Evolutionary conservation across 2,888 invertebrate species (phyloP).

Genomic region (Opisthograptis luteolata): DNA sequence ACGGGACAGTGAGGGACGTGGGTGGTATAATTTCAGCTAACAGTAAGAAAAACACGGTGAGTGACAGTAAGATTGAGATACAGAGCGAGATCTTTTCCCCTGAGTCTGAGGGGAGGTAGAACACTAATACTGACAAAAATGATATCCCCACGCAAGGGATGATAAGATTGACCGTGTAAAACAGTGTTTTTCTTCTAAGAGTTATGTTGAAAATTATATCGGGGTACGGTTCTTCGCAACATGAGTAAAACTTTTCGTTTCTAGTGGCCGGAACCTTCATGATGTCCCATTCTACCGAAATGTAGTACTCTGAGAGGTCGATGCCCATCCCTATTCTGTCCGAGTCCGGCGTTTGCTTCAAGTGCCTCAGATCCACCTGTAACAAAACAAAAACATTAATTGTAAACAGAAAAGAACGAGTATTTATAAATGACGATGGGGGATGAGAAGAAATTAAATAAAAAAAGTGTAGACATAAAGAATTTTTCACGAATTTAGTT

Average conservation of each 20-base stretch:
- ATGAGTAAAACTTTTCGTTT: constrained; percentile 97
- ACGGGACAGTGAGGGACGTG: constrained; percentile 95
- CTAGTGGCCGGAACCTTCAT: constrained; percentile 95
- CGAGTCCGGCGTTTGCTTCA: constrained; percentile 93
- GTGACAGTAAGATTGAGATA: constrained; percentile 95
- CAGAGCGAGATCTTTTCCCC: constrained; percentile 99
- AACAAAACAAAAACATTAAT: constrained; percentile 43
- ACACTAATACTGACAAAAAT: constrained; percentile 97
- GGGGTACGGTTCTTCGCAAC: constrained; percentile 98
- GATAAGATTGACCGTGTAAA: constrained; percentile 98
- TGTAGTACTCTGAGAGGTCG: constrained; percentile 96
- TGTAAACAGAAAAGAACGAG: constrained; percentile 21
- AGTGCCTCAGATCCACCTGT: constrained; percentile 95
- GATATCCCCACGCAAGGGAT: constrained; percentile 99
- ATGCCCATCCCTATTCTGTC: constrained; percentile 95
- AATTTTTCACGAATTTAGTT: no score
- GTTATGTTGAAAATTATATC: constrained; percentile 99
- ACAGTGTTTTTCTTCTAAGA: constrained; percentile 96
- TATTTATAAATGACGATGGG: not conserved
- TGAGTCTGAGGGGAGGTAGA: constrained; percentile 98
- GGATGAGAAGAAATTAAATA: not conserved
- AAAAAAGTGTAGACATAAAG: no score
- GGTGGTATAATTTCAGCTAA: constrained; percentile 97
- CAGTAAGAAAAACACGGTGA: constrained; percentile 97
- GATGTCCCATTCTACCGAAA: constrained; percentile 99